phyloP scores from a whole-genome alignment of 2,797 vertebrate species.

The Rhabdophis nuchalis region DNA sequence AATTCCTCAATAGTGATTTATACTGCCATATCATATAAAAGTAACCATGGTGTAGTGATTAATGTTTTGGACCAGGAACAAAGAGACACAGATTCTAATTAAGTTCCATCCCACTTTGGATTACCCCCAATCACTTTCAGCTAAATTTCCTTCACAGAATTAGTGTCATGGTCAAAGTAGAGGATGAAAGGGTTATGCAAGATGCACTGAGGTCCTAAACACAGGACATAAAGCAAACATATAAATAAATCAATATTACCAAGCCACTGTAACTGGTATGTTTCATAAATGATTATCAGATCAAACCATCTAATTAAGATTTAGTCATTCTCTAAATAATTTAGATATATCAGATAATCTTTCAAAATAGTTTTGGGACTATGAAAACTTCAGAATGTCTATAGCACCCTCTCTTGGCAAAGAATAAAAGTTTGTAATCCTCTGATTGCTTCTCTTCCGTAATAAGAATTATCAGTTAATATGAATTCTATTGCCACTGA shows the following conservation, averaged over 20 bases:
- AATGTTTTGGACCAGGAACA: background rate
- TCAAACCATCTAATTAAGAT: background rate
- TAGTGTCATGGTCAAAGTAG: background rate
- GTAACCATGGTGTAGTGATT: background rate
- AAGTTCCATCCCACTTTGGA: background rate
- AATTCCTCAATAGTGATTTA: background rate
- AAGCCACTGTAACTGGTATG: accelerated
- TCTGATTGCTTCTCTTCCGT: background rate
- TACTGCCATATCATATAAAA: background rate
- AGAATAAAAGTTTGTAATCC: background rate
- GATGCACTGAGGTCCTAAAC: background rate
- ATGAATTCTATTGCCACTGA: background rate
- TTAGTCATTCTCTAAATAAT: background rate
- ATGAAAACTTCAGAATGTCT: background rate
- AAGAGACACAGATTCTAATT: background rate
- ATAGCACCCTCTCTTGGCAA: constrained; percentile 38
- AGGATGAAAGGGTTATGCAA: background rate
- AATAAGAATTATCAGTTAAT: background rate
- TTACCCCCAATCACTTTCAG: background rate
- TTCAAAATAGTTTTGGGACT: background rate
- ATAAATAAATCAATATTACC: background rate
- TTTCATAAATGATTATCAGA: background rate
- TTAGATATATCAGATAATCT: background rate
- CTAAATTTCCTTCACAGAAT: background rate
- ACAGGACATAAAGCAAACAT: background rate